Evolutionary conservation across 1,140 invertebrate species (phyloP).

Genomic region (Meloidogyne chitwoodi): DNA sequence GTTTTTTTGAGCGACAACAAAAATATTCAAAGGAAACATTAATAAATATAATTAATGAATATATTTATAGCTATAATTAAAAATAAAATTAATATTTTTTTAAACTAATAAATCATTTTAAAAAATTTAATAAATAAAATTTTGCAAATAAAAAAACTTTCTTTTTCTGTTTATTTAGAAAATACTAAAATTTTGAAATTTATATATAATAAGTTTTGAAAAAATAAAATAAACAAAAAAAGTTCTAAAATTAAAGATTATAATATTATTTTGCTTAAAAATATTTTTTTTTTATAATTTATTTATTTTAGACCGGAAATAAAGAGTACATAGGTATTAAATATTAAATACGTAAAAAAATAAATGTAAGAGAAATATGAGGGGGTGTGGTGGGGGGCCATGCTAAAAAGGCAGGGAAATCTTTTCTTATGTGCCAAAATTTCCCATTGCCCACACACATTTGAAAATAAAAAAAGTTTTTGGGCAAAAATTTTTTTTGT

Average conservation of each 20-base stretch:
- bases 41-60: not conserved
- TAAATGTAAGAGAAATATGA: not conserved
- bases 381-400: not conserved
- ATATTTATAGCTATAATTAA: not conserved
- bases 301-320: not conserved
- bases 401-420: not conserved
- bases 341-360: not conserved
- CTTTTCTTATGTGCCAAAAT: not conserved
- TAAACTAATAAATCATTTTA: not conserved
- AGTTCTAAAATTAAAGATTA: no score
- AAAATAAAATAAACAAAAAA: no score
- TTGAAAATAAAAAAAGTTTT: not conserved
- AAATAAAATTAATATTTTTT: not conserved
- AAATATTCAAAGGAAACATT: not conserved
- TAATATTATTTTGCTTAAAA: not conserved
- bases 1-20: not conserved
- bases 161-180: no score
- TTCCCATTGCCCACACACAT: not conserved
- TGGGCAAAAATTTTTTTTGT: not conserved
- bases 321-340: not conserved
- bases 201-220: no score
- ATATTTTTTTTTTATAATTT: not conserved
- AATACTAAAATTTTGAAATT: no score
- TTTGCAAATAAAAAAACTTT: no score
- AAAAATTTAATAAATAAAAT: no score